phyloP scores from a whole-genome alignment of 2,888 invertebrate genomes.

The Limnephilus rhombicus region DNA sequence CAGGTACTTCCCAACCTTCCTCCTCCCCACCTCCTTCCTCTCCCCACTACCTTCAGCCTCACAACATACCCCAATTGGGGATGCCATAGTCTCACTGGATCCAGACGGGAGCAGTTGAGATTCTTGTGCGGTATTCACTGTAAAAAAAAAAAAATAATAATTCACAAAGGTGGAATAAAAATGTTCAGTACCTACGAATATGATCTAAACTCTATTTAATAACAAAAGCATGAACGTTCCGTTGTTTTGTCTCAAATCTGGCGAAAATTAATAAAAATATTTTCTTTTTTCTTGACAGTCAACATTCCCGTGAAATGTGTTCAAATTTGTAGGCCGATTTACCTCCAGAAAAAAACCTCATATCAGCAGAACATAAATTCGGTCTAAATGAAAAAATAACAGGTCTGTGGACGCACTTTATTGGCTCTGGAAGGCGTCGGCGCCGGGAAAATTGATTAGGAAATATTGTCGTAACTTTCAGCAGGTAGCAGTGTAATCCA shows the following conservation, averaged over 20 bases:
- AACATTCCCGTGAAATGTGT: constrained; percentile 9
- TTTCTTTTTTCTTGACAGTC: neutral
- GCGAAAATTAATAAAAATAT: neutral
- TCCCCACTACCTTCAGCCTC: no score
- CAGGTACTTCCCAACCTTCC: no score
- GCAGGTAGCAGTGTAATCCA: constrained; percentile 30
- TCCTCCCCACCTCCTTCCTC: no score
- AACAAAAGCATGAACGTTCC: neutral
- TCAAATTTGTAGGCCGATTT: constrained; percentile 34
- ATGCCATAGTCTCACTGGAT: no score
- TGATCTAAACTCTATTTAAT: neutral
- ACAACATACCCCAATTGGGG: no score
- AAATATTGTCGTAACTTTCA: constrained; percentile 52
- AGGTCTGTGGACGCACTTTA: constrained; percentile 38
- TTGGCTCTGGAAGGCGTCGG: constrained; percentile 22
- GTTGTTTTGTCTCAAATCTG: neutral
- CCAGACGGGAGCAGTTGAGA: no score
- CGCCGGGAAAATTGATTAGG: constrained; percentile 44
- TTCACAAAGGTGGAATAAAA: neutral
- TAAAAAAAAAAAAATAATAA: no score
- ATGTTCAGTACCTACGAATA: neutral
- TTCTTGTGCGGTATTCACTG: no score
- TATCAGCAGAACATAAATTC: constrained; percentile 46
- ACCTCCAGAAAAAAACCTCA: constrained; percentile 16
- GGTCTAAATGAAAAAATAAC: constrained; percentile 53